Evolutionary conservation across 1,140 invertebrate genomes (phyloP), one percentile per base, ranked within the genome.

Genomic region (Meteorus sp.): DNA sequence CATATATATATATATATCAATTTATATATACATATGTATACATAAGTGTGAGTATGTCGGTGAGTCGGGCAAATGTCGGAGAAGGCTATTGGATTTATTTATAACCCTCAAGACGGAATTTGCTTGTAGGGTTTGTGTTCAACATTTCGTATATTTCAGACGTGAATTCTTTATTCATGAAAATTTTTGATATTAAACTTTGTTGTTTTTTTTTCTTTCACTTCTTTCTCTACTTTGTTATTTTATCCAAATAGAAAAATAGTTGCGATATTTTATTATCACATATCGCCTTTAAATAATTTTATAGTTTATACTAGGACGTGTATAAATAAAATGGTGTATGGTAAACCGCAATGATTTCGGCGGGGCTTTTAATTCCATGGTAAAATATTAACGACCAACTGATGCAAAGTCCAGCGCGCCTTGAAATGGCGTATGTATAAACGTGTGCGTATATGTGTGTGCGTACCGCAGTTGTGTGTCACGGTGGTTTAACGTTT

Each of bases 81-180:
- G 53, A 50, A 56, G 41, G 31, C 45, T 53, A 50, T 53, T 50
- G 48, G 50, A 57, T 57, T 61, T 61, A 61, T 61, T 56, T 61
- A 61, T 61, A 57, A 61, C 37, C 39, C n/a, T n/a, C n/a, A n/a
- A n/a, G n/a, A 19, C 43, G 53, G 52, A 55, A 60, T 55, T 60
- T 60, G 35, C 29, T 60, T 60, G 44, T 60, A 56, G 52, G 53
- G 50, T 35, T 52, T 52, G 11, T 17, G 19, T 23, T 29, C 4
- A 9, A 29, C 27, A 4, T 29, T 5, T 39, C 35, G 8, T 11
- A 39, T 39, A 4, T 3, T 39, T 4, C 15, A 39, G 8, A 39
- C 8, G 9, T 29, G 27, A 4, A 29, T n/a, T n/a, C n/a, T n/a
- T n/a, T n/a, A n/a, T n/a, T n/a, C n/a, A n/a, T n/a, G n/a, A n/a